Evolutionary conservation across 2,888 invertebrate species (phyloP), one percentile per base, ranked within the genome.

Genomic region (Eristalis arbustorum): DNA sequence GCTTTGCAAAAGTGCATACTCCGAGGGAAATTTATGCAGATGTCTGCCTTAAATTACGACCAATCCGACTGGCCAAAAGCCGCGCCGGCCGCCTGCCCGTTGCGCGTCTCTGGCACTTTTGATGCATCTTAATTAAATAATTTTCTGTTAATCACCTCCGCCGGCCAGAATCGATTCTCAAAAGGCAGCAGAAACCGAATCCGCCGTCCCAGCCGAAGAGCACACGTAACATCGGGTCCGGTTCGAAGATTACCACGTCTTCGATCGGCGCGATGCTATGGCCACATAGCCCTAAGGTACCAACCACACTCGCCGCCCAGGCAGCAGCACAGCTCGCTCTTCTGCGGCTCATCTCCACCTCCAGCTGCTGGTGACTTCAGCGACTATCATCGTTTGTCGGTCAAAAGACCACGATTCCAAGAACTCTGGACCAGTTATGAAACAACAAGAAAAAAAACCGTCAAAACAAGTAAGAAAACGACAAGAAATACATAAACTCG

Each of bases 391-490:
- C 89, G 89, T 91, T 91, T 91, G 91, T 91, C 92, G 92, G 91
- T 92, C 91, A 91, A 91, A 91, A 91, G 91, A 91, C 89, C 90
- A 89, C 90, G 89, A 90, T 92, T 91, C 91, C 89, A 89, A 90
- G 91, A 91, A 91, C 90, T 89, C 89, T 90, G 90, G 91, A 92
- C 92, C 91, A 92, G 91, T 92, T 91, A 92, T 91, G 91, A 91
- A 92, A 91, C 90, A 91, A 31, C 8, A 31, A 31, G 10, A 31
- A 31, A 90, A 90, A 49, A 81, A 81, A 64, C 68, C 74, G 74
- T 73, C 63, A 79, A 80, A 87, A 68, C 66, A 76, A 56, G 59
- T n/a, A 64, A 68, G 64, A 69, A 69, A 49, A n/a, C 49, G 49
- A 18, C 75, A 49, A n/a, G 49, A 49, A 49, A 18, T 49, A 49